A percentile compares a stretch with the other conserved stretches of the same genome.
Conservation (phyloP, 2,888 invertebrate species). For the Sarcophaga carnaria region DNA sequence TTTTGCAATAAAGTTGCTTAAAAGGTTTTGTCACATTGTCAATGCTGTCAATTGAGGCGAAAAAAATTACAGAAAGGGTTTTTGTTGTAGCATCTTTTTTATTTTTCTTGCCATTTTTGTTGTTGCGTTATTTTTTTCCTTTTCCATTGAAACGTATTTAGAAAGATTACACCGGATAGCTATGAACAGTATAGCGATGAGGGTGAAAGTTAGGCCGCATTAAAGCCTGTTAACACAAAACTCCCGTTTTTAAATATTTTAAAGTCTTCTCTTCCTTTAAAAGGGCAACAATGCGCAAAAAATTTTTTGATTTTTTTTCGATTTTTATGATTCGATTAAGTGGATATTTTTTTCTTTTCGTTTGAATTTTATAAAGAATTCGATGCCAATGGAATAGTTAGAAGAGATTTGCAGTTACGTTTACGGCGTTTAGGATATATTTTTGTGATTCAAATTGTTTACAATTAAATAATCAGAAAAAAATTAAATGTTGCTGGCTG, state of each 20-base stretch:
- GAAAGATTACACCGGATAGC: neutral
- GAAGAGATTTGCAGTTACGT: too few relatives aligned
- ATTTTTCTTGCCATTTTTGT: neutral
- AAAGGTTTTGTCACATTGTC: slow-evolving; percentile 54
- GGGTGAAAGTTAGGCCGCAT: neutral
- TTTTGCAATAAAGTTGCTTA: slow-evolving; percentile 40
- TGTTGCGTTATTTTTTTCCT: slow-evolving; percentile 12
- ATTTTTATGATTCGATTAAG: neutral
- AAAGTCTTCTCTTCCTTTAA: neutral
- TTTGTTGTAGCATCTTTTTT: neutral
- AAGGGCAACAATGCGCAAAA: neutral
- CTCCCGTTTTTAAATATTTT: neutral
- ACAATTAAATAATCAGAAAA: too few relatives aligned
- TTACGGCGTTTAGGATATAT: too few relatives aligned
- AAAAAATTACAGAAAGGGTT: slow-evolving; percentile 42
- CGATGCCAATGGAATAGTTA: too few relatives aligned
- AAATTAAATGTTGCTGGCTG: too few relatives aligned
- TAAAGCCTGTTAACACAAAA: neutral
- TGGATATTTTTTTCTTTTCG: neutral
- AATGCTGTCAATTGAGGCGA: slow-evolving; percentile 46
- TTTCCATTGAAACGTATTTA: slow-evolving; percentile 11
- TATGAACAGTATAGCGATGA: neutral
- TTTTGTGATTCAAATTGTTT: too few relatives aligned
- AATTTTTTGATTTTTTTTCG: neutral
- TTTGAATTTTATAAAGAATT: neutral